Evolutionary conservation across 2,888 invertebrate genomes (phyloP).

Genomic region (Hedychridium roseum): DNA sequence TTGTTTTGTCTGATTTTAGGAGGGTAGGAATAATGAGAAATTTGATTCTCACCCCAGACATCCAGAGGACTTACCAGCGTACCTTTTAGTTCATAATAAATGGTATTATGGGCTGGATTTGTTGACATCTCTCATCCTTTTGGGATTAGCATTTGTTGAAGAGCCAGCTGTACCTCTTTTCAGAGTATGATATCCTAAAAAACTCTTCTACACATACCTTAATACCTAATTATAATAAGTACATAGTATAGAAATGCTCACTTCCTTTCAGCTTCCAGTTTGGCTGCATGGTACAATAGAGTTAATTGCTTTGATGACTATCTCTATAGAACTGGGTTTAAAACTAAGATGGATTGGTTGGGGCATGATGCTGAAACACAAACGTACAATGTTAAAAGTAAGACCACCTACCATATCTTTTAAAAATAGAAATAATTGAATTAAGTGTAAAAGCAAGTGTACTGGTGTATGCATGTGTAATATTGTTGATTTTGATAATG

Average conservation of each 20-base stretch:
- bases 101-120: slow-evolving; percentile 88
- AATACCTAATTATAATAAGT: not conserved
- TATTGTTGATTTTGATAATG: slow-evolving; percentile 16
- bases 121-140: slow-evolving; percentile 76
- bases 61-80: slow-evolving; percentile 84
- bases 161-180: slow-evolving; percentile 81
- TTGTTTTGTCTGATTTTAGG: slow-evolving; percentile 67
- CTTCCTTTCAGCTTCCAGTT: slow-evolving; percentile 71
- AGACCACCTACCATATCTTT: no score
- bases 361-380: slow-evolving; percentile 83
- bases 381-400: slow-evolving; percentile 87
- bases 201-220: not conserved
- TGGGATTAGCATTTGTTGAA: slow-evolving; percentile 81
- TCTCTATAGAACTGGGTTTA: slow-evolving; percentile 80
- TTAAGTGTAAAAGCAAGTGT: slow-evolving; percentile 6
- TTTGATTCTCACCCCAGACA: slow-evolving; percentile 87
- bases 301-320: slow-evolving; percentile 76
- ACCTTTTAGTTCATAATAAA: slow-evolving; percentile 84
- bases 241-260: slow-evolving; percentile 2
- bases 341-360: slow-evolving; percentile 88
- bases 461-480: not conserved
- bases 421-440: slow-evolving; percentile 9
- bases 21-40: slow-evolving; percentile 90
- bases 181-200: slow-evolving; percentile 63
- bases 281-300: slow-evolving; percentile 85